These are phyloP conservation scores for Crotalus horridus DNA, from an alignment of 2,113 vertebrate species.

Conservation along the genomic window DNA sequence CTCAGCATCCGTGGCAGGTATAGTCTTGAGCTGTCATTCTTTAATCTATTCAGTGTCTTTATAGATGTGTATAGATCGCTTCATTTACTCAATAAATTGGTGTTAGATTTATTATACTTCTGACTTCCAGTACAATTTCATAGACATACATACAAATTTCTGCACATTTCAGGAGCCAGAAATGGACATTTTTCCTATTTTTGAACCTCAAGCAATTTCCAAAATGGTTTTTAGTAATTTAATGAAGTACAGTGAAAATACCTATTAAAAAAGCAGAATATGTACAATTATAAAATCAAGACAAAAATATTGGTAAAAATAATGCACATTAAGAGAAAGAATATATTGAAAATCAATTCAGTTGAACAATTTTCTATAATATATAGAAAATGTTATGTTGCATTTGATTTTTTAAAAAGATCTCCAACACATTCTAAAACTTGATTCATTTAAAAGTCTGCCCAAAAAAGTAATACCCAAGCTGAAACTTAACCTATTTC, in stretches of 20 bases:
- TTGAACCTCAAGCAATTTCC: neutral
- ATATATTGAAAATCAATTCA: neutral
- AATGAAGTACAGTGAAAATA: neutral
- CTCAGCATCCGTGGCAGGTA: neutral
- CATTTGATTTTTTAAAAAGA: neutral
- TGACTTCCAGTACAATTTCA: neutral
- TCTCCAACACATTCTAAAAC: neutral
- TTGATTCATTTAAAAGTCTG: neutral
- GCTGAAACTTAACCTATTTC: neutral
- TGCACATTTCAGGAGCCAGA: neutral
- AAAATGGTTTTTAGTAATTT: neutral
- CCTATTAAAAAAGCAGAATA: neutral
- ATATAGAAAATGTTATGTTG: neutral
- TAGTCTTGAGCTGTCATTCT: neutral
- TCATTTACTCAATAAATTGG: neutral
- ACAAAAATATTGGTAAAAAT: neutral
- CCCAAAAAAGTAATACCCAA: neutral
- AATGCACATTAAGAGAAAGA: neutral
- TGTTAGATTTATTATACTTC: neutral
- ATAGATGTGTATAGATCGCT: neutral
- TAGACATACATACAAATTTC: neutral
- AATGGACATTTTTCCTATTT: neutral
- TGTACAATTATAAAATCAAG: neutral
- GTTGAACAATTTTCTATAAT: neutral
- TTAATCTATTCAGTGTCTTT: neutral